Conservation (phyloP, 2,888 invertebrate genomes). For the Drepana falcataria region DNA sequence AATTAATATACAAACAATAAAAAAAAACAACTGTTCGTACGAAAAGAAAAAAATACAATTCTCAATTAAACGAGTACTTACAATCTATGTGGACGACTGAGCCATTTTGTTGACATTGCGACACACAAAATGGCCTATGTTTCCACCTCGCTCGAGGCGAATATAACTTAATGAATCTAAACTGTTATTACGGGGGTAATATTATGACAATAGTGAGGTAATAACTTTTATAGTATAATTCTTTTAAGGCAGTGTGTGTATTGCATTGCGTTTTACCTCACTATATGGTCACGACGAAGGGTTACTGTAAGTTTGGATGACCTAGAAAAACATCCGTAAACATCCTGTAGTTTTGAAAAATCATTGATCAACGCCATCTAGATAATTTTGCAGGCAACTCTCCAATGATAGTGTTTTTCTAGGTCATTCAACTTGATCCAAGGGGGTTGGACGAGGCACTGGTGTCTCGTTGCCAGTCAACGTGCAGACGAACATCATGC, state of each 20-base stretch:
- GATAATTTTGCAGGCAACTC: background rate
- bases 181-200: slow-evolving; percentile 8
- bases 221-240: background rate
- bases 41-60: slow-evolving; percentile 49
- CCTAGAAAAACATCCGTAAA: background rate
- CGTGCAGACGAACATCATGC: slow-evolving; percentile 46
- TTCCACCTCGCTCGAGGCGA: slow-evolving; percentile 40
- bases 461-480: slow-evolving; percentile 28
- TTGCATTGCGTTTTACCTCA: background rate
- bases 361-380: background rate
- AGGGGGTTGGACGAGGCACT: slow-evolving; percentile 24
- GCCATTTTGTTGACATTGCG: slow-evolving; percentile 53
- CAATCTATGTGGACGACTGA: slow-evolving; percentile 43
- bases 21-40: slow-evolving; percentile 51
- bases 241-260: background rate
- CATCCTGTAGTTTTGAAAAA: background rate
- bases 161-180: slow-evolving; percentile 35
- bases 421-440: background rate
- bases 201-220: background rate
- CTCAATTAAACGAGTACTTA: slow-evolving; percentile 66
- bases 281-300: background rate
- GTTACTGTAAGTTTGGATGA: background rate
- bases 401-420: slow-evolving; percentile 12
- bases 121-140: slow-evolving; percentile 63
- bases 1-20: slow-evolving; percentile 13